These are phyloP conservation scores for Drosophila erecta DNA, from an alignment of 1,140 invertebrate genomes.

Conservation along the genomic window DNA sequence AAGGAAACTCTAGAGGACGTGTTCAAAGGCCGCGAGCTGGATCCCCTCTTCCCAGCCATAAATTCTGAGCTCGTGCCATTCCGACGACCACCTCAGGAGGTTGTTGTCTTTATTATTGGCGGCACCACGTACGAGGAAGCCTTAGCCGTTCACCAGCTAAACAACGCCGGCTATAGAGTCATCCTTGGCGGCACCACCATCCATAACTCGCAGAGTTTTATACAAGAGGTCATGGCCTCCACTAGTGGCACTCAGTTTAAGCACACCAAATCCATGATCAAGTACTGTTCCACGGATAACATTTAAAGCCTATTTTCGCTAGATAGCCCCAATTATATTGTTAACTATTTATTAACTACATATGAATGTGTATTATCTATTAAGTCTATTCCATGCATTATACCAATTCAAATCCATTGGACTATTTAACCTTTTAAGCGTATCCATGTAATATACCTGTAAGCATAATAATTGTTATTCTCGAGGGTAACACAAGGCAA, in stretches of 20 bases:
- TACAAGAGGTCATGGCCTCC: slow-evolving; percentile 88
- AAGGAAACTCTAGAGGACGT: slow-evolving; percentile 95
- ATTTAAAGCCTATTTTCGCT: slow-evolving; percentile 46
- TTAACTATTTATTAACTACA: slow-evolving; percentile 73
- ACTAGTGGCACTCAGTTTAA: slow-evolving; percentile 86
- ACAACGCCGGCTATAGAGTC: slow-evolving; percentile 91
- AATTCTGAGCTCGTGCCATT: slow-evolving; percentile 87
- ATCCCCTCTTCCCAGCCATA: slow-evolving; percentile 92
- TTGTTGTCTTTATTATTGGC: slow-evolving; percentile 97
- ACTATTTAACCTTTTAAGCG: background rate
- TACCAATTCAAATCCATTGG: slow-evolving; percentile 12
- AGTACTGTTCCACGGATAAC: slow-evolving; percentile 79
- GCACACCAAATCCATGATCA: slow-evolving; percentile 84
- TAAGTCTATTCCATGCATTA: slow-evolving; percentile 21
- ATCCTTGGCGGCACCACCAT: slow-evolving; percentile 95
- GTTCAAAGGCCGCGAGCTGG: slow-evolving; percentile 93
- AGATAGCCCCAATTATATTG: slow-evolving; percentile 36
- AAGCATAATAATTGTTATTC: slow-evolving; percentile 21
- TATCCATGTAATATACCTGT: slow-evolving; percentile 32
- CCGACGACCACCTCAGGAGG: slow-evolving; percentile 90
- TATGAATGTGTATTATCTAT: slow-evolving; percentile 35
- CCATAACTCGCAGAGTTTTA: slow-evolving; percentile 94
- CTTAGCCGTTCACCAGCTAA: slow-evolving; percentile 92
- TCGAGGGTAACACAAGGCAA: slow-evolving; percentile 6
- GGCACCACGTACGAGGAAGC: slow-evolving; percentile 99